Evolutionary conservation across 2,888 invertebrate species (phyloP).

Genomic region (Acleris cristana): DNA sequence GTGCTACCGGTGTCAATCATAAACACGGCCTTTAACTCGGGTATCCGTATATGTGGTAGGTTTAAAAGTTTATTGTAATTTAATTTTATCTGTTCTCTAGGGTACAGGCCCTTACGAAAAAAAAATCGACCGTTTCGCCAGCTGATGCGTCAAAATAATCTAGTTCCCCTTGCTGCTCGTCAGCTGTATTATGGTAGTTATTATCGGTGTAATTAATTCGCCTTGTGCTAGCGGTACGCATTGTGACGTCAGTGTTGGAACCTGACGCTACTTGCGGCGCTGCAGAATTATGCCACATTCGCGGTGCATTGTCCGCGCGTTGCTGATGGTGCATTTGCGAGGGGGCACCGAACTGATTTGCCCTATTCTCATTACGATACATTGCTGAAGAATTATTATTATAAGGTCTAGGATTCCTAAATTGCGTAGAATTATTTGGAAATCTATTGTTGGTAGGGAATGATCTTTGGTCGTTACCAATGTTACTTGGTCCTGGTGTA

Average conservation of each 20-base stretch:
- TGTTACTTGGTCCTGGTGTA: too few relatives aligned
- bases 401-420: too few relatives aligned
- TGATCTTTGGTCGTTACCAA: too few relatives aligned
- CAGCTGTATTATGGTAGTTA: background rate
- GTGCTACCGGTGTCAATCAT: constrained; percentile 42
- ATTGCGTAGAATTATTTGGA: too few relatives aligned
- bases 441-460: too few relatives aligned
- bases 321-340: constrained; percentile 1
- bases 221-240: background rate
- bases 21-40: constrained; percentile 38
- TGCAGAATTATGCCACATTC: background rate
- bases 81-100: constrained; percentile 20
- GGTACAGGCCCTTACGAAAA: constrained; percentile 1
- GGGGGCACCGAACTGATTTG: background rate
- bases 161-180: background rate
- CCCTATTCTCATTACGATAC: background rate
- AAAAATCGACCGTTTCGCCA: background rate
- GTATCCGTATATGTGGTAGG: constrained; percentile 37
- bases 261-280: background rate
- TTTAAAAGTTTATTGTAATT: constrained; percentile 22
- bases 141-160: too few relatives aligned
- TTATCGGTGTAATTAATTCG: constrained; percentile 1
- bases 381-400: background rate
- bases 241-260: constrained; percentile 10
- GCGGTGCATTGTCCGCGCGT: background rate